Evolutionary conservation across 2,888 invertebrate genomes (phyloP).

Genomic region (Bombyx huttoni): DNA sequence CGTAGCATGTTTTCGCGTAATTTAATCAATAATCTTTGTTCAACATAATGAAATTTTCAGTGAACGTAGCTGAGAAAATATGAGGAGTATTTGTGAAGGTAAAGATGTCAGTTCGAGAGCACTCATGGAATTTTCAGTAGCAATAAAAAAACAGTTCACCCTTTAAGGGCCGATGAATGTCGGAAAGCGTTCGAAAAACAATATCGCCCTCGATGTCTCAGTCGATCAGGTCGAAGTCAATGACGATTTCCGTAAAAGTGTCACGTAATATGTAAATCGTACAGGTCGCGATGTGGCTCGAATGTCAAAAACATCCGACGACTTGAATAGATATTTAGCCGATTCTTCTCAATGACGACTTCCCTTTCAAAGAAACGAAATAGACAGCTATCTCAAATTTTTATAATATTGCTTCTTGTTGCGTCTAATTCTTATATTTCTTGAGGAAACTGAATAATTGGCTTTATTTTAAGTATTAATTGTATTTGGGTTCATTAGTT

Average conservation of each 20-base stretch:
- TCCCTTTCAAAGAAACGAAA: conserved; percentile 38
- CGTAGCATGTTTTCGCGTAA: conserved; percentile 43
- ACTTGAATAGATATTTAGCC: conserved; percentile 43
- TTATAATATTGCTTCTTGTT: background rate
- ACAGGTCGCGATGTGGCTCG: conserved; percentile 65
- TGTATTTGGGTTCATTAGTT: too few relatives aligned
- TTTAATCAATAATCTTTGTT: conserved; percentile 49
- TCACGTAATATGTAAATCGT: conserved; percentile 72
- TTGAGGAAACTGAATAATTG: too few relatives aligned
- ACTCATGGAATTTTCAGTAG: conserved; percentile 50
- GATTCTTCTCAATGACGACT: conserved; percentile 54
- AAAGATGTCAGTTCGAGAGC: conserved; percentile 23
- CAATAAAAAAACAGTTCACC: conserved; percentile 51
- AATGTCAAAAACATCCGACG: conserved; percentile 60
- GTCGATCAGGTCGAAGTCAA: conserved; percentile 62
- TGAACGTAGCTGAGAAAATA: conserved; percentile 16
- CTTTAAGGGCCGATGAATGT: conserved; percentile 36
- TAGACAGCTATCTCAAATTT: conserved; percentile 24
- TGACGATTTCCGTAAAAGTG: conserved; percentile 60
- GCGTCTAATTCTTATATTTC: too few relatives aligned
- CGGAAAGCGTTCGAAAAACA: conserved; percentile 53
- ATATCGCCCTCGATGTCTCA: conserved; percentile 62
- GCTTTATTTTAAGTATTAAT: too few relatives aligned
- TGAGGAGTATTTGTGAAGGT: conserved; percentile 17
- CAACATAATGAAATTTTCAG: conserved; percentile 28